These are phyloP conservation scores for Anarrhichthys ocellatus DNA, from an alignment of 2,113 vertebrate genomes.

Conservation along the genomic window DNA sequence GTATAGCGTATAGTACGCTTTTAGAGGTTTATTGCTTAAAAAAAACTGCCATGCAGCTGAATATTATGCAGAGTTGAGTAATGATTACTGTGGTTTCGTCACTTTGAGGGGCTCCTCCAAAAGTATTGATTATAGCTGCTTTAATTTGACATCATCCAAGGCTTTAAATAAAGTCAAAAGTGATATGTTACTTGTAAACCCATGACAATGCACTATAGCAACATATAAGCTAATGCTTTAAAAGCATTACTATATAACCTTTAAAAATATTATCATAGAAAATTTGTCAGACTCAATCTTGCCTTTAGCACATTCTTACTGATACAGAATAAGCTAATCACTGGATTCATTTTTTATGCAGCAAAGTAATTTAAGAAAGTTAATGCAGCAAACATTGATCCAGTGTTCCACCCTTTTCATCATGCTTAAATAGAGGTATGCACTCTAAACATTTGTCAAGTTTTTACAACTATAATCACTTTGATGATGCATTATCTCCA, in stretches of 20 bases:
- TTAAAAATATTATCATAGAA: not conserved
- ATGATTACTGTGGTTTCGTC: not conserved
- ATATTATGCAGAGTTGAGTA: not conserved
- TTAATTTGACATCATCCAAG: not conserved
- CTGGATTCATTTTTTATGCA: not conserved
- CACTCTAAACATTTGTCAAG: not conserved
- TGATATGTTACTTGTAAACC: not conserved
- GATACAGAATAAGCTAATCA: not conserved
- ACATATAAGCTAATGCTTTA: not conserved
- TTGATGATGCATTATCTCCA: not conserved
- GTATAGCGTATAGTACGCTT: not conserved
- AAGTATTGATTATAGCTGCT: not conserved
- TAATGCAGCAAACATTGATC: not conserved
- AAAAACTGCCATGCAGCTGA: not conserved
- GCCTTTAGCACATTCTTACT: not conserved
- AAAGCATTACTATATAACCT: not conserved
- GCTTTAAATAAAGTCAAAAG: not conserved
- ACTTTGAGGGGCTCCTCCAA: not conserved
- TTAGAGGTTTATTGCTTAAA: not conserved
- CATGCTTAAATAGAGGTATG: not conserved
- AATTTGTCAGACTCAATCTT: not conserved
- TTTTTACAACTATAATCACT: not conserved
- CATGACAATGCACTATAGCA: not conserved
- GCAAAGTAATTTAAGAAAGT: not conserved
- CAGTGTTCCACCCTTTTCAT: not conserved